Conservation (phyloP, 2,113 vertebrate genomes). For the Euleptes europaea region DNA sequence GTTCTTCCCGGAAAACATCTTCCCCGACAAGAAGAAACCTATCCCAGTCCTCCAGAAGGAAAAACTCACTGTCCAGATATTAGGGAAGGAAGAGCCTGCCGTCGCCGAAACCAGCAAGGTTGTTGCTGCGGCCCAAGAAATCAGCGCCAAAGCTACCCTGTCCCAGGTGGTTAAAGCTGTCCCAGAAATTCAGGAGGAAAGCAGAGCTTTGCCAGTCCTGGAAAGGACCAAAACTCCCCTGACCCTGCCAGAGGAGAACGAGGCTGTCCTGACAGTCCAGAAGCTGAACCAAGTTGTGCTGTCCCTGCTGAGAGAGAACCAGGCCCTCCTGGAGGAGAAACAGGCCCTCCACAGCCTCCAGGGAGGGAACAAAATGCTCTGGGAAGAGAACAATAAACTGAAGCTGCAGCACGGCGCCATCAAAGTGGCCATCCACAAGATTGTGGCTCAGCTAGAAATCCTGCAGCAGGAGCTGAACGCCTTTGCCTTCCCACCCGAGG, state of each 20-base stretch:
- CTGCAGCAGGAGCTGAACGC: conserved; percentile 66
- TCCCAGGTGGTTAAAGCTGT: conserved; percentile 2
- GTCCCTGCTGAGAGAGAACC: conserved; percentile 48
- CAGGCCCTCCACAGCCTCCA: conserved; percentile 25
- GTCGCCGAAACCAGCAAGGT: background rate
- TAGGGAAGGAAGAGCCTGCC: background rate
- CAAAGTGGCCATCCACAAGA: conserved; percentile 67
- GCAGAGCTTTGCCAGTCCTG: accelerated
- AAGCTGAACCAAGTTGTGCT: conserved; percentile 57
- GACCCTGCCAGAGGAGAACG: conserved; percentile 23
- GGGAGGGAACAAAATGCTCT: conserved; percentile 55
- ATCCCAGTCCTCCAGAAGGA: conserved; percentile 23
- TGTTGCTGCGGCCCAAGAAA: background rate
- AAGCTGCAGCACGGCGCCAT: conserved; percentile 68
- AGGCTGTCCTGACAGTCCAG: conserved; percentile 42
- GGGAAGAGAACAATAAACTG: conserved; percentile 68
- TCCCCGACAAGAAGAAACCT: conserved; percentile 47
- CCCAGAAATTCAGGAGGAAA: accelerated
- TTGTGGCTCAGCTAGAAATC: conserved; percentile 64
- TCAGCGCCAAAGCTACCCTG: background rate
- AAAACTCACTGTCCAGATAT: background rate
- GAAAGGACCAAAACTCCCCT: background rate
- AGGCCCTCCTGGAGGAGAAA: conserved; percentile 52
- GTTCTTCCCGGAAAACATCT: background rate
- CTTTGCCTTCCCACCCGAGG: conserved; percentile 35